Base-by-base conservation (phyloP, 2,797 vertebrate genomes). In the Melanotaenia maccullochi region DNA sequence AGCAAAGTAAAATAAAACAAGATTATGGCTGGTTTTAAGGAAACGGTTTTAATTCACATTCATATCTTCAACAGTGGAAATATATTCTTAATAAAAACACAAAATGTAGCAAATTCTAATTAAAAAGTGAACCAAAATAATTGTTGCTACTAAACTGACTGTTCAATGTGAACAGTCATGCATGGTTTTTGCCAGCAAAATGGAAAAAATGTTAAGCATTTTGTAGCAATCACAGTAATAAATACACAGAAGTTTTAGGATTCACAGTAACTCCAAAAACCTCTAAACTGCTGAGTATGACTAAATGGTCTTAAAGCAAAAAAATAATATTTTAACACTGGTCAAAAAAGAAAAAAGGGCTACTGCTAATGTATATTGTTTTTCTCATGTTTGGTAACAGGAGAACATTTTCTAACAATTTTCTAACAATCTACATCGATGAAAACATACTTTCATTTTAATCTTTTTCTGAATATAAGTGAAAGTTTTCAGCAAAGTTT, bases 101-200 rank as follows among this genome's bases (percentile, higher is more conserved):
- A 71, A 7, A 79, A 76, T 74, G 0, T 6, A 75, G 32, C 16
- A 56, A 42, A 60, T 35, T 76, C 16, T 80, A 86, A 86, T 83
- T 79, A 84, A 78, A 88, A 33, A 32, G 64, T 25, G 20, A 44
- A 33, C 71, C 33, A 73, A 56, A 33, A 49, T 9, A 64, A 64
- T 80, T 36, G 30, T 22, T 38, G 11, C 5, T 12, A 59, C 3
- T 0, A 7, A 47, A 61, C 9, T n/a, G 12, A 63, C 44, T 60
- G 42, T 84, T 89, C 83, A 91, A 84, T 83, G 78, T 85, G 85
- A 91, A 86, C 22, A 40, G 62, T 68, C 60, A 54, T n/a, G 56
- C 65, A 38, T 51, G 35, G 59, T 65, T 65, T 69, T 9, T 0
- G 8, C 8, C 4, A 61, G 24, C n/a, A 58, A 24, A 30, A 30